phyloP scores from a whole-genome alignment of 2,113 vertebrate genomes.

The Galeopterus variegatus region DNA sequence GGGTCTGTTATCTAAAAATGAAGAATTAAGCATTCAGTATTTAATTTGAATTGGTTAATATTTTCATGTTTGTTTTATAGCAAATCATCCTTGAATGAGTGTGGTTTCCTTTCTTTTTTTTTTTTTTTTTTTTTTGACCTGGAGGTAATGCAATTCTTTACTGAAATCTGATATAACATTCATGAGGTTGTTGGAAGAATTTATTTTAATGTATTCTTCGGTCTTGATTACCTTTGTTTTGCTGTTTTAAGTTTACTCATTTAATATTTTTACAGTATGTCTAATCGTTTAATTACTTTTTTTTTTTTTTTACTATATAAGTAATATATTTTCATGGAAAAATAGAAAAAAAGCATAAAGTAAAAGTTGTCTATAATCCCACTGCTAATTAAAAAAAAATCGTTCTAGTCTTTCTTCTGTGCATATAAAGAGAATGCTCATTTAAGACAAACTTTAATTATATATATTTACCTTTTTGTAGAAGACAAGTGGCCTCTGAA shows the following conservation, averaged over 20 bases:
- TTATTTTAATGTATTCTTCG: neutral
- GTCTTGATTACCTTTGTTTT: constrained; percentile 10
- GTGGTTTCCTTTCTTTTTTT: neutral
- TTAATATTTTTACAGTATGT: neutral
- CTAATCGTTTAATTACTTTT: neutral
- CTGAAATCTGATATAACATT: neutral
- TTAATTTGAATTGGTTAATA: constrained; percentile 21
- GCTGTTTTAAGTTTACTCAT: constrained; percentile 26
- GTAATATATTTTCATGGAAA: neutral
- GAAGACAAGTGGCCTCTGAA: constrained; percentile 23
- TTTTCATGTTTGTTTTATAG: constrained; percentile 51
- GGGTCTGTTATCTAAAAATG: constrained; percentile 1
- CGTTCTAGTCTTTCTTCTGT: neutral
- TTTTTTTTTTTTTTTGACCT: neutral
- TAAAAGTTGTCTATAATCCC: neutral
- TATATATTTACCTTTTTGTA: neutral
- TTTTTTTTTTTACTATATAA: neutral
- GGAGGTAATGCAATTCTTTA: neutral
- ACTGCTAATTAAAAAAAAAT: neutral
- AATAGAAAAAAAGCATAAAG: neutral
- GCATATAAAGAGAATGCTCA: neutral
- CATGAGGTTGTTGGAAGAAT: neutral
- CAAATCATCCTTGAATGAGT: neutral
- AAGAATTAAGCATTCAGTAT: neutral
- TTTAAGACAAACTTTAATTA: neutral